These are phyloP conservation scores for Catostylus mosaicus DNA, from an alignment of 30 jellyfish, hydroid and myxozoan genomes.

Conservation along the genomic window DNA sequence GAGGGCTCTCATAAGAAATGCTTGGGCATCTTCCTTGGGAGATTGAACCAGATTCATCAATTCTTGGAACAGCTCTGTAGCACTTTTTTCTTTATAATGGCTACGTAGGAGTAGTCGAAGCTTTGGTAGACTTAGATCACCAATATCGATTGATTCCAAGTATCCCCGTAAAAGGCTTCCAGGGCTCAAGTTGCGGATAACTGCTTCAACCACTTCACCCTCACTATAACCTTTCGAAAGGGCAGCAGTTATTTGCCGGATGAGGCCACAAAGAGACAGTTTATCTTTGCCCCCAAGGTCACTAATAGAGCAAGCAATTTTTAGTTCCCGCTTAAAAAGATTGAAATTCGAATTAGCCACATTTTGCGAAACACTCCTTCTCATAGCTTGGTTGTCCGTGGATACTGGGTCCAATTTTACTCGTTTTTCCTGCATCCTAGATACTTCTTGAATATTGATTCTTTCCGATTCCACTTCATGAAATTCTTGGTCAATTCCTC, in stretches of 20 bases:
- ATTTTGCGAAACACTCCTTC: background rate
- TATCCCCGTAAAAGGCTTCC: constrained; percentile 6
- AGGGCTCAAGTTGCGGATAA: constrained; percentile 14
- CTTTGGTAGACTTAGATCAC: constrained; percentile 1
- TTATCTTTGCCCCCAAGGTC: constrained; percentile 23
- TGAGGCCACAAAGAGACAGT: constrained; percentile 15
- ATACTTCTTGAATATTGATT: background rate
- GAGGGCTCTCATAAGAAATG: constrained; percentile 23
- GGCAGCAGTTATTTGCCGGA: constrained; percentile 16
- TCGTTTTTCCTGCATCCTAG: background rate
- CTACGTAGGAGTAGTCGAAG: constrained; percentile 37
- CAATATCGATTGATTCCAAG: background rate
- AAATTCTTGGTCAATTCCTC: background rate
- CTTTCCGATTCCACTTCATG: background rate
- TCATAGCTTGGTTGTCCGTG: background rate
- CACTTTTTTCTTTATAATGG: constrained; percentile 43
- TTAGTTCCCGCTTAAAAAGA: constrained; percentile 3
- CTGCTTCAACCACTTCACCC: constrained; percentile 29
- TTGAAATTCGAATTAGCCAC: background rate
- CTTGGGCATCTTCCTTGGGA: constrained; percentile 31
- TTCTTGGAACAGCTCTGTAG: background rate
- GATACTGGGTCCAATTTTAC: background rate
- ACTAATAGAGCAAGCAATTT: constrained; percentile 4
- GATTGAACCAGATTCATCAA: background rate
- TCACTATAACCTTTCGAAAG: constrained; percentile 18